Evolutionary conservation across 2,113 vertebrate genomes (phyloP).

Genomic region (Corydoras sp.): DNA sequence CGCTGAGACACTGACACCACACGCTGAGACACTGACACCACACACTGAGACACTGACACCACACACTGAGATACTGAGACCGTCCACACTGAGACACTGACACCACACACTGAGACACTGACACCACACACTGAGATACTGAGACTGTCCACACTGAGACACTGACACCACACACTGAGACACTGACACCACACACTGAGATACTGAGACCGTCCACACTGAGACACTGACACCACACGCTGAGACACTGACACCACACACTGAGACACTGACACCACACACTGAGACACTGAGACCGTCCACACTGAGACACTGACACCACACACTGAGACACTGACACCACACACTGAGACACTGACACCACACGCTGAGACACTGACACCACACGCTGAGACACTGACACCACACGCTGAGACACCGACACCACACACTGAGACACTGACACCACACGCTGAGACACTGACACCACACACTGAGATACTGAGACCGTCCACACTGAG

Average conservation of each 20-base stretch:
- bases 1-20: neutral
- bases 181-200: too few species aligned
- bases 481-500: too few species aligned
- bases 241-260: constrained; percentile 16
- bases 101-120: constrained; percentile 13
- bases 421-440: neutral
- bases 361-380: neutral
- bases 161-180: too few species aligned
- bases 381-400: neutral
- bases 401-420: too few species aligned
- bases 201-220: too few species aligned
- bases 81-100: neutral
- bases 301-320: neutral
- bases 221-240: too few species aligned
- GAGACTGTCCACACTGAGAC: too few species aligned
- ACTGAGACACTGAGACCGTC: constrained; percentile 2
- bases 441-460: neutral
- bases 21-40: neutral
- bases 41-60: neutral
- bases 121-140: neutral
- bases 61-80: too few species aligned
- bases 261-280: neutral
- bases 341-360: neutral
- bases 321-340: too few species aligned
- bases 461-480: neutral